A percentile compares a stretch with the other conserved stretches of the same genome.
Conservation (phyloP, 2,888 invertebrate species). For the Lasioglossum calceatum region DNA sequence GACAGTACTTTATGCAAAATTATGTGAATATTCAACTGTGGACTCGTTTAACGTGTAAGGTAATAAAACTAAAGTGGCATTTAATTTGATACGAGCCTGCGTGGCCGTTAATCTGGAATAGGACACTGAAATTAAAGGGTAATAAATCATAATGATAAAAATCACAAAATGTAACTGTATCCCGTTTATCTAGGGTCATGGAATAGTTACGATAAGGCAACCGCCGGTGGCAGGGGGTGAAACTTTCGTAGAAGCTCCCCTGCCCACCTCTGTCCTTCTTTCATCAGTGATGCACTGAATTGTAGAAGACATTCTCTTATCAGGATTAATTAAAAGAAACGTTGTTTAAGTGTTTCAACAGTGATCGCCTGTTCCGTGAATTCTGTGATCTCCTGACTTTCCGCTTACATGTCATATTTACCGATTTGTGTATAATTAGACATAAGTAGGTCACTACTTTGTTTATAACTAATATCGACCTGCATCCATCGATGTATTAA, state of each 20-base stretch:
- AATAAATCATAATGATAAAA: neutral
- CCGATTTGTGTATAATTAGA: neutral
- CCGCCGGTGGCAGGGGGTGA: neutral
- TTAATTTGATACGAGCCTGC: neutral
- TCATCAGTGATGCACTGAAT: neutral
- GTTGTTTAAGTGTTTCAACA: neutral
- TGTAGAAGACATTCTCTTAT: neutral
- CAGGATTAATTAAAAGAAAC: neutral
- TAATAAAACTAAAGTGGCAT: neutral
- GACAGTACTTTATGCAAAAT: neutral
- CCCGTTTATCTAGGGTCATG: conserved; percentile 3
- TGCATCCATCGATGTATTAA: too few relatives aligned
- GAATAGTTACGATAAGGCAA: neutral
- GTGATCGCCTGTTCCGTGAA: neutral
- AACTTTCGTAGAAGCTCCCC: neutral
- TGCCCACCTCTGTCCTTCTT: neutral
- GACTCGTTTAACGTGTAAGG: neutral
- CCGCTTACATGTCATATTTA: neutral
- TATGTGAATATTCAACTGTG: neutral
- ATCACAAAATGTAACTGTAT: neutral
- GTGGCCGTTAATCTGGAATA: neutral
- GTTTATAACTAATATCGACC: too few relatives aligned
- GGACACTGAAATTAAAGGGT: neutral
- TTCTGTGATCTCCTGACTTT: neutral
- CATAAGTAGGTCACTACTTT: too few relatives aligned